A percentile compares a stretch with the other conserved stretches of the same genome.
These are phyloP conservation scores for Brachyrhaphis roseni DNA, from an alignment of 2,797 vertebrate genomes.

Conservation along the genomic window DNA sequence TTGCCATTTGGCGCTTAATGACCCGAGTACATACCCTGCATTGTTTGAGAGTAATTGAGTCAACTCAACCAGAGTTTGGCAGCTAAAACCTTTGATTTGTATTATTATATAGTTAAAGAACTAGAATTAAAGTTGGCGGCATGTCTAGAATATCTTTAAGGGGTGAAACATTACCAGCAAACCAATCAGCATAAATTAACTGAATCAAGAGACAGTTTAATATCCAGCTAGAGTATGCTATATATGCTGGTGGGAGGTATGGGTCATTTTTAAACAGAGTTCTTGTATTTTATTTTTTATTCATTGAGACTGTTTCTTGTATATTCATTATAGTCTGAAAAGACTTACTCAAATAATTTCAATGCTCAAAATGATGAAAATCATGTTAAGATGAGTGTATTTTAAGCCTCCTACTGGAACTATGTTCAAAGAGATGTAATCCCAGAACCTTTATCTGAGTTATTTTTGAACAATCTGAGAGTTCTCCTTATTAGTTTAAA, in stretches of 20 bases:
- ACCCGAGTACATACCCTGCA: too few species aligned
- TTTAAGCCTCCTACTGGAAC: background rate
- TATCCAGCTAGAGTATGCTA: background rate
- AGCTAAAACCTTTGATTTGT: too few species aligned
- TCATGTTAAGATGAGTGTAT: background rate
- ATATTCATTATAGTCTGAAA: background rate
- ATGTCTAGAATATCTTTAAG: background rate
- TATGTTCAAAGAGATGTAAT: background rate
- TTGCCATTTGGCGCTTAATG: too few species aligned
- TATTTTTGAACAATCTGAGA: background rate
- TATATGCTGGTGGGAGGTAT: background rate
- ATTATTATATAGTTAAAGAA: too few species aligned
- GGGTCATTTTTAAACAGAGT: background rate
- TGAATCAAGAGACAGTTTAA: background rate
- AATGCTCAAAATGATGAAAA: background rate
- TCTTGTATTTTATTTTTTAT: background rate
- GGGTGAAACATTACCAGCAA: background rate
- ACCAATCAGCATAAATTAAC: background rate
- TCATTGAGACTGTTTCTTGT: background rate
- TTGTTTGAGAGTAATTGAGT: too few species aligned
- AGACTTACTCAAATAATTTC: background rate
- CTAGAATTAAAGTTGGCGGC: too few species aligned
- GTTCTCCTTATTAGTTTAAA: background rate
- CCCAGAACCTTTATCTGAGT: background rate
- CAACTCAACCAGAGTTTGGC: too few species aligned